Conservation (phyloP, 2,113 vertebrate genomes). For the Numenius arquata region DNA sequence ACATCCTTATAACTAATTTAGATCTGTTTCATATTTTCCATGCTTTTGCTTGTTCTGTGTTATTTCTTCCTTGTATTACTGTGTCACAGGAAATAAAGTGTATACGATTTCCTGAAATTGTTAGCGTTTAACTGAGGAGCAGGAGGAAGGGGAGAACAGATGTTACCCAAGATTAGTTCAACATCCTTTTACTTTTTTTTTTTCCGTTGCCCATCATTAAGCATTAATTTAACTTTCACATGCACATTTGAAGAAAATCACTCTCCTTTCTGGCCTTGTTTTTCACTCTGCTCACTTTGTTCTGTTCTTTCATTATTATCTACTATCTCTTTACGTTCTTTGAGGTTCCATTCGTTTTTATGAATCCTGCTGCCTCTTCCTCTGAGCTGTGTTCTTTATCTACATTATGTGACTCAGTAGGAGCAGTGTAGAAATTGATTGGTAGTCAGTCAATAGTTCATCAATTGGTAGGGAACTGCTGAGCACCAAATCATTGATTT, state of each 20-base stretch:
- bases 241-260: neutral
- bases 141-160: neutral
- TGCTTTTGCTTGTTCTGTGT: neutral
- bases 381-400: neutral
- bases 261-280: neutral
- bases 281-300: neutral
- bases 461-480: slow-evolving; percentile 1
- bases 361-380: neutral
- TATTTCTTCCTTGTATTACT: neutral
- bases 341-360: neutral
- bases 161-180: neutral
- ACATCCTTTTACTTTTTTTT: neutral
- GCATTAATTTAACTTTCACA: neutral
- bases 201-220: neutral
- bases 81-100: neutral
- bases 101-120: neutral
- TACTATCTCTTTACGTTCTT: neutral
- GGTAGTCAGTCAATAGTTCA: slow-evolving; percentile 23
- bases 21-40: neutral
- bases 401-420: neutral
- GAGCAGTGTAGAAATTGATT: slow-evolving; percentile 1
- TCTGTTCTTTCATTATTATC: neutral
- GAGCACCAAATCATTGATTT: slow-evolving; percentile 43
- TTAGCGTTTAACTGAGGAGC: neutral
- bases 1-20: neutral